Conservation (phyloP, 2,888 invertebrate species). For the Druceiella hillmani region DNA sequence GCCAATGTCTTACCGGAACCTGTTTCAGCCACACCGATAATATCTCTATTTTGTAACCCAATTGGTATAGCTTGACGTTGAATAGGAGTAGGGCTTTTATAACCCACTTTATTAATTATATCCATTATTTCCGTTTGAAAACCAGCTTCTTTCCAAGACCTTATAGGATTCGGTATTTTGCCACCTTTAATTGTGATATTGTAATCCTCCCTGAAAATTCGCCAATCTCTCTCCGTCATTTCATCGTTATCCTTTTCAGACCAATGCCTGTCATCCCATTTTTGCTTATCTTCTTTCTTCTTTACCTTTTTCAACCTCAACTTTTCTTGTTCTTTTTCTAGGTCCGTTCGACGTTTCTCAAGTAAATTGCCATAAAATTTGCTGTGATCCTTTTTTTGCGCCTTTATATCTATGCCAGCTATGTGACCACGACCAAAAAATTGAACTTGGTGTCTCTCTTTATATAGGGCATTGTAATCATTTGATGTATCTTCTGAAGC, state of each 20-base stretch:
- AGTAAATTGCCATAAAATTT: slow-evolving; percentile 95
- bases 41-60: slow-evolving; percentile 89
- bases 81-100: slow-evolving; percentile 98
- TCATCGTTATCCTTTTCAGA: slow-evolving; percentile 88
- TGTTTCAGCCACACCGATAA: slow-evolving; percentile 99
- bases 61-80: slow-evolving; percentile 99
- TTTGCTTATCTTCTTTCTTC: slow-evolving; percentile 94
- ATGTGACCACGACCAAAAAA: slow-evolving; percentile 98
- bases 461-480: slow-evolving; percentile 96
- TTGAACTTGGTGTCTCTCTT: slow-evolving; percentile 94
- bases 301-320: slow-evolving; percentile 87
- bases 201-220: slow-evolving; percentile 99
- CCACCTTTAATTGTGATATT: slow-evolving; percentile 98
- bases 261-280: slow-evolving; percentile 99
- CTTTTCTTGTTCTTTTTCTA: slow-evolving; percentile 95
- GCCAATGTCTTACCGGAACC: slow-evolving; percentile 99
- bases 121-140: slow-evolving; percentile 88
- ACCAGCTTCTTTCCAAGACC: slow-evolving; percentile 91
- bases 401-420: slow-evolving; percentile 97
- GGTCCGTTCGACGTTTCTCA: slow-evolving; percentile 91
- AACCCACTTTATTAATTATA: slow-evolving; percentile 91
- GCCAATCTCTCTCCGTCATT: slow-evolving; percentile 99
- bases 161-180: slow-evolving; percentile 91
- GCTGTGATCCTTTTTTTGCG: slow-evolving; percentile 91
- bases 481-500: slow-evolving; percentile 97